Evolutionary conservation across 1,140 invertebrate species (phyloP), one percentile per base, ranked within the genome.

Genomic region (Orius laevigatus): DNA sequence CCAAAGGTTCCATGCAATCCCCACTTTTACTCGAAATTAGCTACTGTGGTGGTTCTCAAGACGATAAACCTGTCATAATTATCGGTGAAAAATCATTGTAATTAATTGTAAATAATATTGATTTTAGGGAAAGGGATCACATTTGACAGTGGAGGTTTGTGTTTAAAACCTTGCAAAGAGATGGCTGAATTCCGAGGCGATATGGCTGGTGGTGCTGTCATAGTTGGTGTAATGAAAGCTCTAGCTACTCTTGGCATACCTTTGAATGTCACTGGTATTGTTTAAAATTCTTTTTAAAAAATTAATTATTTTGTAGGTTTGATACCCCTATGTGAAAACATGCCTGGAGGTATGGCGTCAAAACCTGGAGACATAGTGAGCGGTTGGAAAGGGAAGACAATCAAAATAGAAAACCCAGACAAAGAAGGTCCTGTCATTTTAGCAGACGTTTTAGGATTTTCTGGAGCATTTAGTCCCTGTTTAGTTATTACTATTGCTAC

Each of bases 81-180:
- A 58, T 65, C 12, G 64, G 63, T 60, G 54, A 58, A 66, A 19
- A 49, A 20, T 44, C 10, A 8, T 19, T 34, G 33, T 38, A 16
- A 12, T 38, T 38, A 2, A 5, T 48, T 38, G 38, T 33, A 3
- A 11, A n/a, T 3, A 19, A 14, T 14, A n/a, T 36, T 50, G 32
- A 25, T 48, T 52, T 1, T 43, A 61, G 63, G 81, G 1, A 84
- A 92, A 65, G 89, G 89, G n/a, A 78, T 92, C 3, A 91, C 86
- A 1, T 92, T 92, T 64, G 86, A 94, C 57, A 77, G 81, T 46
- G 88, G 88, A 49, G 87, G 86, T 43, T 78, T 92, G 48, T 84
- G 83, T 52, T 63, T 93, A 10, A 91, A 90, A 63, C 71, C 77
- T 2, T 60, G 75, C 20, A 57, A 70, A 1, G 69, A 73, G 9